phyloP scores from a whole-genome alignment of 2,797 vertebrate genomes.

The Todus mexicanus region DNA sequence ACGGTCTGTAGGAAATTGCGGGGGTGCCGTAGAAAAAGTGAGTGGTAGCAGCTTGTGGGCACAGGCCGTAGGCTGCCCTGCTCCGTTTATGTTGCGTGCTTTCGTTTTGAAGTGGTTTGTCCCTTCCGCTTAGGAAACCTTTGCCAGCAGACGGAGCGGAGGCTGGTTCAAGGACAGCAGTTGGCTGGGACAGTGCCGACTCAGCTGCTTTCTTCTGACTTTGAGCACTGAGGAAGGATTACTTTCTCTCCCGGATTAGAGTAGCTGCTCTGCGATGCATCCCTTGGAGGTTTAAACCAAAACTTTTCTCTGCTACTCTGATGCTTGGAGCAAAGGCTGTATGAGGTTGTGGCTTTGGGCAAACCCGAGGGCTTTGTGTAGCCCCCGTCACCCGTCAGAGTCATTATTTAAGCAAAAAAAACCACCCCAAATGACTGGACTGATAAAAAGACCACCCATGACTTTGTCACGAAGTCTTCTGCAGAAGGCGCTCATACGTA shows the following conservation, averaged over 20 bases:
- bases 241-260: neutral
- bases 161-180: neutral
- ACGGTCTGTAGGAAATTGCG: neutral
- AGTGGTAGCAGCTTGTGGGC: neutral
- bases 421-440: neutral
- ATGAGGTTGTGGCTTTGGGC: neutral
- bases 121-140: neutral
- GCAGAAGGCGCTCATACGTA: neutral
- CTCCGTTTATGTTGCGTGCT: neutral
- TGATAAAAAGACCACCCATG: neutral
- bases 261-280: constrained; percentile 1
- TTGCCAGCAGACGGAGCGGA: neutral
- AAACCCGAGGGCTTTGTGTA: neutral
- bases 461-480: neutral
- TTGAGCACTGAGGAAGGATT: neutral
- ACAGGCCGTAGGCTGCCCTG: neutral
- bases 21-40: neutral
- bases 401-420: neutral
- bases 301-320: neutral
- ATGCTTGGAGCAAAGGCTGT: neutral
- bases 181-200: neutral
- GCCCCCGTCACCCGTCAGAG: neutral
- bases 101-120: neutral
- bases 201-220: constrained; percentile 2
- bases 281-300: neutral